Evolutionary conservation across 2,113 vertebrate species (phyloP).

Genomic region (Plestiodon gilberti): DNA sequence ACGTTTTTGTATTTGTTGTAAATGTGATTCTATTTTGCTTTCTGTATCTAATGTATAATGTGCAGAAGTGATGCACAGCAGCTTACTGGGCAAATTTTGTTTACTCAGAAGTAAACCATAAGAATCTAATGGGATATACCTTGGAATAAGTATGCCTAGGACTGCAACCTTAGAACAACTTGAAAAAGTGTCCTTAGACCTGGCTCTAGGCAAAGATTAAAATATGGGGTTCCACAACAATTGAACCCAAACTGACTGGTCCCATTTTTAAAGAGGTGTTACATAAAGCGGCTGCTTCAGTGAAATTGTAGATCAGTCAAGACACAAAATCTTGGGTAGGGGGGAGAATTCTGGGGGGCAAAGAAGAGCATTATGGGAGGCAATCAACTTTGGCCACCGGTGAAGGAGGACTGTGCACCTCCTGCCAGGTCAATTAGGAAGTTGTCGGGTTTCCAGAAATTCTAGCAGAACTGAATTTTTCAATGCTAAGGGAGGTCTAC

Average conservation of each 20-base stretch:
- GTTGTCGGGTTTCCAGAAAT: neutral
- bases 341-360: no score
- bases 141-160: no score
- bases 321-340: neutral
- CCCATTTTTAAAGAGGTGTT: neutral
- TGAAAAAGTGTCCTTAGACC: no score
- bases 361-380: neutral
- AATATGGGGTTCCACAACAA: neutral
- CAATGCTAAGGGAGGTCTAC: neutral
- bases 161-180: no score
- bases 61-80: no score
- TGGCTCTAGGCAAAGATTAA: neutral
- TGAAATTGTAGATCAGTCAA: neutral
- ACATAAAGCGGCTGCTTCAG: neutral
- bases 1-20: no score
- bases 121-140: no score
- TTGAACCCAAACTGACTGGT: neutral
- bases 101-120: no score
- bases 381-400: neutral
- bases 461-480: neutral
- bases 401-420: accelerated
- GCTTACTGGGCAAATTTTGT: no score
- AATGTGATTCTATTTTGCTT: no score
- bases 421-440: neutral
- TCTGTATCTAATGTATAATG: no score